Conservation (phyloP, 2,888 invertebrate species). For the Pseudoips prasinana region DNA sequence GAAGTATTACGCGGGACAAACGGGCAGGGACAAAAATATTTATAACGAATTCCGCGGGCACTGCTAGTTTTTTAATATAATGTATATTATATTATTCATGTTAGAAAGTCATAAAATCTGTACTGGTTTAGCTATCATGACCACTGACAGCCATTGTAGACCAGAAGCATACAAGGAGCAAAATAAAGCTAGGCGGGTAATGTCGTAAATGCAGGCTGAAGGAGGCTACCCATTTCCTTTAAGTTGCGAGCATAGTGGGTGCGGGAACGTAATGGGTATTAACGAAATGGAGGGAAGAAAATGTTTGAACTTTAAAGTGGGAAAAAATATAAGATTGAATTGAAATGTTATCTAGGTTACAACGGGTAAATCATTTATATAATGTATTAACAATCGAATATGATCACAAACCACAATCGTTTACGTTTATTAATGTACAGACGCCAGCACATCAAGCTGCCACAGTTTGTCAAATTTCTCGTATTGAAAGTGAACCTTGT, state of each 20-base stretch:
- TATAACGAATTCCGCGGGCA: too few relatives aligned
- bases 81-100: too few relatives aligned
- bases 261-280: constrained; percentile 7
- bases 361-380: not conserved
- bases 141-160: constrained; percentile 40
- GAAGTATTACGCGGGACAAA: too few relatives aligned
- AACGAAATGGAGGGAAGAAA: not conserved
- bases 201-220: constrained; percentile 41
- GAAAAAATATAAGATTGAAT: not conserved
- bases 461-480: too few relatives aligned
- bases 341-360: not conserved
- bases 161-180: constrained; percentile 29
- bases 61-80: too few relatives aligned
- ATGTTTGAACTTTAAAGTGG: not conserved
- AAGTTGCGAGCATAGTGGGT: constrained; percentile 12
- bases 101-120: too few relatives aligned
- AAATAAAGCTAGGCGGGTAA: constrained; percentile 45
- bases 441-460: too few relatives aligned
- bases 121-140: constrained; percentile 21
- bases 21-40: too few relatives aligned
- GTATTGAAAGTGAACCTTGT: too few relatives aligned
- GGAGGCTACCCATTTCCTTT: constrained; percentile 33
- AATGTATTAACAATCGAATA: not conserved
- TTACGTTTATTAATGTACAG: too few relatives aligned
- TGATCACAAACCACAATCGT: not conserved